phyloP scores from a whole-genome alignment of 2,888 invertebrate genomes.

The Nasonia oneida region DNA sequence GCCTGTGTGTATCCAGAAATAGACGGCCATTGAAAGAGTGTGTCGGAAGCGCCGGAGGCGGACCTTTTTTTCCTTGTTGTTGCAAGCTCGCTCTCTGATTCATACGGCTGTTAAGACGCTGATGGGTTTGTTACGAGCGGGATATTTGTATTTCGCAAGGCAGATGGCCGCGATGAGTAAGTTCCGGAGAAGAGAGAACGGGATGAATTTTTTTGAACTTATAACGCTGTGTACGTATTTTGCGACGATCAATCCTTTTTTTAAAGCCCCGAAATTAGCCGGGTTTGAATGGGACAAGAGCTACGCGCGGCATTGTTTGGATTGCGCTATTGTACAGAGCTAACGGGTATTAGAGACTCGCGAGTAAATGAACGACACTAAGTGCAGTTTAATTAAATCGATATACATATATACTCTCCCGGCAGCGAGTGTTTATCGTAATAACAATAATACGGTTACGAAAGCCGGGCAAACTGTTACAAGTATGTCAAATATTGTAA shows the following conservation, averaged over 20 bases:
- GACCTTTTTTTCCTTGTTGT: slow-evolving; percentile 8
- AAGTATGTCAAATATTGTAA: slow-evolving; percentile 21
- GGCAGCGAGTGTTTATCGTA: neutral
- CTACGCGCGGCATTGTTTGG: neutral
- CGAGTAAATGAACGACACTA: slow-evolving; percentile 6
- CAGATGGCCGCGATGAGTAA: neutral
- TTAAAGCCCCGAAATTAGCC: neutral
- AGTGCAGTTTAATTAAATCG: slow-evolving; percentile 7
- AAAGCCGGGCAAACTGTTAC: neutral
- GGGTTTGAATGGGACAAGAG: slow-evolving; percentile 2
- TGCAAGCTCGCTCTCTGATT: slow-evolving; percentile 27
- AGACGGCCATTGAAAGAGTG: slow-evolving; percentile 46
- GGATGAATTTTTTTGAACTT: no score
- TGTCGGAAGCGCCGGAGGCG: slow-evolving; percentile 42
- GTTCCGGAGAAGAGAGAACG: no score
- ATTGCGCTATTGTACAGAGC: neutral
- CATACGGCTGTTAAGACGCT: slow-evolving; percentile 39
- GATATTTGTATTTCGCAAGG: neutral
- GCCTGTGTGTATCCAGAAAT: slow-evolving; percentile 41
- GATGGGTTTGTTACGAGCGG: neutral
- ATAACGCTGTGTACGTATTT: neutral
- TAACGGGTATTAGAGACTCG: neutral
- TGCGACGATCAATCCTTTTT: neutral
- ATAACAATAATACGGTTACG: neutral
- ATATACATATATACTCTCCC: neutral